Conservation (phyloP, 1,140 invertebrate genomes). For the Aricia agestis region DNA sequence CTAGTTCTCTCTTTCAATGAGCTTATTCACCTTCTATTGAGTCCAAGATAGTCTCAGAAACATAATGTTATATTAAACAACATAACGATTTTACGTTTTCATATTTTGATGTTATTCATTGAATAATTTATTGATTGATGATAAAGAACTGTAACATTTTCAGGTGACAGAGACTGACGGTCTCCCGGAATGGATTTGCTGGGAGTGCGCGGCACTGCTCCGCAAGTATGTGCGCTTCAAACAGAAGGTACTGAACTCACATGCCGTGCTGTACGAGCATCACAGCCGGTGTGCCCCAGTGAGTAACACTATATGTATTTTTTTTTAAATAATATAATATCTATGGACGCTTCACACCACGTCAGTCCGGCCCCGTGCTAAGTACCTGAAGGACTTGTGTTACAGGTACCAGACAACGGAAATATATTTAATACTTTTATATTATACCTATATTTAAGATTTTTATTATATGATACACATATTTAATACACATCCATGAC, state of each 20-base stretch:
- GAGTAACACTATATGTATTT: conserved; percentile 24
- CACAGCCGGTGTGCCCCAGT: conserved; percentile 56
- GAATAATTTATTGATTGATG: neutral
- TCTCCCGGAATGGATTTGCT: conserved; percentile 54
- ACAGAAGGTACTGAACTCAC: conserved; percentile 45
- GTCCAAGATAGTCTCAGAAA: too few species aligned
- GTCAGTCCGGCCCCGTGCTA: too few species aligned
- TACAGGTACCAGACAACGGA: too few species aligned
- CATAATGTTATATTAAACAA: too few species aligned
- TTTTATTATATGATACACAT: too few species aligned
- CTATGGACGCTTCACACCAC: too few species aligned
- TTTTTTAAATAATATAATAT: neutral
- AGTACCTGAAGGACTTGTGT: too few species aligned
- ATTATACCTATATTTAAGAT: too few species aligned
- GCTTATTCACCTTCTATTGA: too few species aligned
- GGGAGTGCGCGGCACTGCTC: conserved; percentile 44
- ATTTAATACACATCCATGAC: too few species aligned
- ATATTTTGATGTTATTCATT: neutral
- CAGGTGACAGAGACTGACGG: conserved; percentile 55
- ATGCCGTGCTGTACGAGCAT: conserved; percentile 49
- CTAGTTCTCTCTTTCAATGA: too few species aligned
- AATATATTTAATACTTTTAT: too few species aligned
- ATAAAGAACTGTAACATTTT: conserved; percentile 8
- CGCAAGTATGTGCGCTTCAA: conserved; percentile 47
- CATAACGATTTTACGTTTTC: neutral